Conservation (phyloP, 2,797 vertebrate species). For the Lemur catta region DNA sequence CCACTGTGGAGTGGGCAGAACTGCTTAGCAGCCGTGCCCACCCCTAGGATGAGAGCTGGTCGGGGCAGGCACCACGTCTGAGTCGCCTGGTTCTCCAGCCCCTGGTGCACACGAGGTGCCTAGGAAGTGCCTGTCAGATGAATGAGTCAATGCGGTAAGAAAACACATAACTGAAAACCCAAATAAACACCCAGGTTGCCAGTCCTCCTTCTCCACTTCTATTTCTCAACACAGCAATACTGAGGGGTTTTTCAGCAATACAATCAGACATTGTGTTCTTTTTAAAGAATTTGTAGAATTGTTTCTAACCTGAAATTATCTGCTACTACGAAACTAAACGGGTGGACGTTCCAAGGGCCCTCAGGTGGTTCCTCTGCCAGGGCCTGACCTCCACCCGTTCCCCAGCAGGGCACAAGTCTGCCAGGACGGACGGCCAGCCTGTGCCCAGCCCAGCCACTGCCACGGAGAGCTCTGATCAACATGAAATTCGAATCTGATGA, state of each 20-base stretch:
- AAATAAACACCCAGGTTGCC: accelerated
- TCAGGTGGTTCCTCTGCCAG: neutral
- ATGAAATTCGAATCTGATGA: neutral
- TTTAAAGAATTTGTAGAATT: neutral
- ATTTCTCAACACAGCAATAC: accelerated
- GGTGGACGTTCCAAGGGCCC: neutral
- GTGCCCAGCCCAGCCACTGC: neutral
- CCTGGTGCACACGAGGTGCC: neutral
- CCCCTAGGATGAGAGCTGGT: neutral
- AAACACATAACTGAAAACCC: accelerated
- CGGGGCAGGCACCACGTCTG: accelerated
- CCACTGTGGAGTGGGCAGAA: neutral
- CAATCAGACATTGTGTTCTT: accelerated
- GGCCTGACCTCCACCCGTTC: neutral
- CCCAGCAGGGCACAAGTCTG: neutral
- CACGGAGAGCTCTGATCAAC: accelerated
- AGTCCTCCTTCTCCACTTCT: no score
- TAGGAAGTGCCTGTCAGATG: no score
- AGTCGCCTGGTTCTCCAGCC: accelerated
- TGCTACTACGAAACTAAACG: neutral
- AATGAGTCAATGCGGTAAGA: no score
- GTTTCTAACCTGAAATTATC: neutral
- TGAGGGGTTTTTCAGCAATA: accelerated
- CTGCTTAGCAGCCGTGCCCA: accelerated
- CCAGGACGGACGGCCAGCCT: neutral